phyloP scores from a whole-genome alignment of 2,888 invertebrate genomes.

The Dasypogon diadema region DNA sequence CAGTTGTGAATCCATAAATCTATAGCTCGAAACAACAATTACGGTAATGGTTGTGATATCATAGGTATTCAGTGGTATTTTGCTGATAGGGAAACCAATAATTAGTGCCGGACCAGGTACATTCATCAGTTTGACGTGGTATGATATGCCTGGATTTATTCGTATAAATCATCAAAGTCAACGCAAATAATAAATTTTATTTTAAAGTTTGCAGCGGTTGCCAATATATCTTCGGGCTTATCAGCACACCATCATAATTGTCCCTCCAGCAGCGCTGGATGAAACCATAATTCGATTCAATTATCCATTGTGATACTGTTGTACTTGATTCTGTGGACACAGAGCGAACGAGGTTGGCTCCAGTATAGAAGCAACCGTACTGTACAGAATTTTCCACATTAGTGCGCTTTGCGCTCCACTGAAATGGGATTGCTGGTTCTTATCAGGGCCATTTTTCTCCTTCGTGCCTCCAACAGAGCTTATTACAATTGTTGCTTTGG shows the following conservation, averaged over 20 bases:
- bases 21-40: background rate
- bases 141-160: background rate
- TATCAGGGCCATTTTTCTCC: constrained; percentile 29
- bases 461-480: constrained; percentile 37
- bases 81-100: background rate
- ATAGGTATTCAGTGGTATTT: background rate
- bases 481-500: constrained; percentile 51
- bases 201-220: background rate
- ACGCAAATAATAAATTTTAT: constrained; percentile 19
- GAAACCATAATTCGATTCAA: constrained; percentile 42
- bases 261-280: constrained; percentile 21
- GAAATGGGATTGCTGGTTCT: constrained; percentile 28
- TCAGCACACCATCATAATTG: constrained; percentile 35
- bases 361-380: background rate
- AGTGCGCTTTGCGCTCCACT: constrained; percentile 26
- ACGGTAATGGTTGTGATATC: background rate
- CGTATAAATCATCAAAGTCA: constrained; percentile 9
- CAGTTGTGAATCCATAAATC: background rate
- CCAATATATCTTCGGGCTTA: constrained; percentile 23
- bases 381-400: constrained; percentile 35
- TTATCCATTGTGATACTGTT: constrained; percentile 36
- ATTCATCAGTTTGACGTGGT: constrained; percentile 1
- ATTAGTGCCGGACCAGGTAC: background rate
- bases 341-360: background rate
- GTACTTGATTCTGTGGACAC: constrained; percentile 6